A percentile compares a stretch with the other conserved stretches of the same genome.
Conservation (phyloP, 2,113 vertebrate genomes). For the Cromileptes altivelis region DNA sequence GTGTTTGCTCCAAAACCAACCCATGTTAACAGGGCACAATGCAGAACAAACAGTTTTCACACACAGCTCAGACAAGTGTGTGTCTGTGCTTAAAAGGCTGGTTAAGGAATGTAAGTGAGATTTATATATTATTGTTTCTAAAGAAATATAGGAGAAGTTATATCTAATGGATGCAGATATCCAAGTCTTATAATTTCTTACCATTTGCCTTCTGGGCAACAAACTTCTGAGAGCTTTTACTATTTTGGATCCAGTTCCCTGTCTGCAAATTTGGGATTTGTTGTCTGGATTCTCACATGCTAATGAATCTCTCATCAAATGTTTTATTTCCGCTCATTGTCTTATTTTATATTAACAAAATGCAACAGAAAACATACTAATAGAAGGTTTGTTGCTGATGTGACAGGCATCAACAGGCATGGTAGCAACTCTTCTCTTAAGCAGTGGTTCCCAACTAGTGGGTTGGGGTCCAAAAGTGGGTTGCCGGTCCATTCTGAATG, state of each 20-base stretch:
- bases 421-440: too few relatives aligned
- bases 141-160: background rate
- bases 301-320: background rate
- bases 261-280: too few relatives aligned
- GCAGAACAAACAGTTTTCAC: constrained; percentile 23
- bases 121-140: background rate
- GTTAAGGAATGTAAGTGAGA: background rate
- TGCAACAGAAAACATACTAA: background rate
- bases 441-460: too few relatives aligned
- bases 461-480: too few relatives aligned
- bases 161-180: background rate
- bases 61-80: background rate
- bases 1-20: constrained; percentile 90
- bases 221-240: too few relatives aligned
- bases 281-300: background rate
- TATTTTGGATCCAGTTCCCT: too few relatives aligned
- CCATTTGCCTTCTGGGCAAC: background rate
- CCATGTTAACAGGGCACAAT: constrained; percentile 87
- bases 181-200: background rate
- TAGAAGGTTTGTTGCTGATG: background rate
- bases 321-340: background rate
- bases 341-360: background rate
- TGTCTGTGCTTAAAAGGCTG: background rate
- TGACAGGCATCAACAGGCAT: background rate
- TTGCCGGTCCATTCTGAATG: too few relatives aligned